Base-by-base conservation (phyloP, 2,888 invertebrate species). In the Hermaeophaga mercurialis region DNA sequence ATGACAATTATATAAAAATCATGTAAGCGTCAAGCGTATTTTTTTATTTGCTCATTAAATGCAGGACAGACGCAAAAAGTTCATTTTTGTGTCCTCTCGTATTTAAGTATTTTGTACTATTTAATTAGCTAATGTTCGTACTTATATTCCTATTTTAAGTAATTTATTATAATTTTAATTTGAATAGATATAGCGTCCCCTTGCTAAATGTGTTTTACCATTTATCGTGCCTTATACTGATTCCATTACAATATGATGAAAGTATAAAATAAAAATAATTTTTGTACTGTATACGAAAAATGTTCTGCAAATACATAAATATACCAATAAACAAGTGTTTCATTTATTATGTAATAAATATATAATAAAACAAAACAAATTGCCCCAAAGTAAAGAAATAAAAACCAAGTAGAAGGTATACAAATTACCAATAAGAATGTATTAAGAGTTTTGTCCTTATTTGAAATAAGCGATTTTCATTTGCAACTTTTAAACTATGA, bases 181-280 rank as follows among this genome's bases (percentile, higher is more conserved):
- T 22, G 9, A 17, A 6, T 18, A 39, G 12, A 43, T 9, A 33
- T 43, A 34, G 43, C 43, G 34, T 43, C 52, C 43, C 34, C 57
- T 63, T 64, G 66, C 66, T 66, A 65, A 64, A 65, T 69, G n/a
- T n/a, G n/a, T 55, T 66, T 55, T 67, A 68, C 66, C 68, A 64
- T 66, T 68, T 61, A 66, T 66, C 66, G 70, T 70, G 70, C 70
- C 70, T 70, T 70, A 52, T 34, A 70, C 63, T 66, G 57, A 65
- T 62, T 66, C 60, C 56, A 67, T 65, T 63, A 66, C 65, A 66
- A 66, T 66, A 66, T 67, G 65, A 66, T 67, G 59, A 67, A 62
- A 59, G 49, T 63, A 62, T 63, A 43, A 24, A 24, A 67, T 65
- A 61, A 65, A 67, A 65, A 57, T 70, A 70, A 63, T 69, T 70